These are phyloP conservation scores for Sander vitreus DNA, from an alignment of 2,113 vertebrate genomes.

Conservation along the genomic window DNA sequence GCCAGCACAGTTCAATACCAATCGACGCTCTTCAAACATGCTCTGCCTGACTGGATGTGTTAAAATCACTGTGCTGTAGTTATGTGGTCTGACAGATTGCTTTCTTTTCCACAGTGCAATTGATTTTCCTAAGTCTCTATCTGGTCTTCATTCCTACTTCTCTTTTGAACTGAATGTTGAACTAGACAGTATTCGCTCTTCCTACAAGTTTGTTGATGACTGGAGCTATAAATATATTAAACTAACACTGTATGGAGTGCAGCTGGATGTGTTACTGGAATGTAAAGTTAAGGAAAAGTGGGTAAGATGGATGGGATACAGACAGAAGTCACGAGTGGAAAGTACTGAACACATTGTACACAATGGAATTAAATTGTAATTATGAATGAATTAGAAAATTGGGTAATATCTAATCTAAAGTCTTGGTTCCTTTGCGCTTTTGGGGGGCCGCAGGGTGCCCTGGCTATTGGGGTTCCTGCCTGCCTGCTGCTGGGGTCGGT, in stretches of 20 bases:
- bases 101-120: conserved; percentile 45
- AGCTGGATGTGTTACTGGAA: neutral
- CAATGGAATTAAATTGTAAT: no score
- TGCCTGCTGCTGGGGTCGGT: no score
- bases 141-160: conserved; percentile 39
- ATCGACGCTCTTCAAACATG: conserved; percentile 58
- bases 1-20: conserved; percentile 49
- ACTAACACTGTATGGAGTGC: neutral
- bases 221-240: conserved; percentile 9
- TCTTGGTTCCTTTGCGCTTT: no score
- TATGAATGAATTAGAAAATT: no score
- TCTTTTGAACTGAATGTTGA: conserved; percentile 28
- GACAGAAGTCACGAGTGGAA: no score
- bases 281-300: neutral
- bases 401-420: no score
- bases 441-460: no score
- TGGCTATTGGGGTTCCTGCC: no score
- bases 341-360: no score
- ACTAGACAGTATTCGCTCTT: conserved; percentile 16
- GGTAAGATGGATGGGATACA: no score
- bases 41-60: conserved; percentile 59
- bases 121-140: conserved; percentile 61
- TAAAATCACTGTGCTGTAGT: conserved; percentile 57
- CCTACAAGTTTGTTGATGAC: conserved; percentile 20
- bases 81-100: conserved; percentile 61